Evolutionary conservation across 2,888 invertebrate species (phyloP).

Genomic region (Choreutis nemorana): DNA sequence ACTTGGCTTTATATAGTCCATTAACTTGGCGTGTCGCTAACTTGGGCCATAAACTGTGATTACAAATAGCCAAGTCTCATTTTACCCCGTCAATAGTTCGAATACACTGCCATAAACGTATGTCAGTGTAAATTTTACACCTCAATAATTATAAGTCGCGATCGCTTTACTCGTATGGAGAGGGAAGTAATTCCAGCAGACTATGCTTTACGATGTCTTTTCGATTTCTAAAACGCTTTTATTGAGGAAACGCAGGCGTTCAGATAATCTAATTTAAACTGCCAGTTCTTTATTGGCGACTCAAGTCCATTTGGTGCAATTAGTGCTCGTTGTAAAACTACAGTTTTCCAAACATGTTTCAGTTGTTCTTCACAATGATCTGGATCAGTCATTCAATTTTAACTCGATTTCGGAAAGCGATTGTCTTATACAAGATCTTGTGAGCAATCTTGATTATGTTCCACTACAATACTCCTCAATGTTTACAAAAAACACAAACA

Average conservation of each 20-base stretch:
- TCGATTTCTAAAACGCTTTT: conserved; percentile 41
- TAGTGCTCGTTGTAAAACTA: neutral
- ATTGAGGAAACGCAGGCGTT: conserved; percentile 23
- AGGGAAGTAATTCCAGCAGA: conserved; percentile 45
- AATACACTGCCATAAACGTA: conserved; percentile 24
- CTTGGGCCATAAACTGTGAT: conserved; percentile 35
- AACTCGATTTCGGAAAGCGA: too few relatives aligned
- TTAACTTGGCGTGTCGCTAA: conserved; percentile 46
- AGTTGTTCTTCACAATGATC: neutral
- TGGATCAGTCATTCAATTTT: too few relatives aligned
- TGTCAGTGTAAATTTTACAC: conserved; percentile 52
- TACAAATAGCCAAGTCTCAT: conserved; percentile 22
- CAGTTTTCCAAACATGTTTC: neutral
- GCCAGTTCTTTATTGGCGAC: too few relatives aligned
- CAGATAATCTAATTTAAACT: conserved; percentile 11
- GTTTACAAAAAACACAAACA: too few relatives aligned
- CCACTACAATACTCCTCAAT: too few relatives aligned
- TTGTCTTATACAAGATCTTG: too few relatives aligned
- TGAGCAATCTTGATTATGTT: too few relatives aligned
- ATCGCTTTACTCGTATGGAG: conserved; percentile 27
- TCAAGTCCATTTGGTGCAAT: too few relatives aligned
- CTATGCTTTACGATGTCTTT: conserved; percentile 41
- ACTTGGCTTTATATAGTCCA: conserved; percentile 46
- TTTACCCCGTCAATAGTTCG: neutral
- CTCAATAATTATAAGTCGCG: conserved; percentile 40